These are phyloP conservation scores for Neopipo cinnamomea DNA, from an alignment of 2,113 vertebrate species.

Conservation along the genomic window DNA sequence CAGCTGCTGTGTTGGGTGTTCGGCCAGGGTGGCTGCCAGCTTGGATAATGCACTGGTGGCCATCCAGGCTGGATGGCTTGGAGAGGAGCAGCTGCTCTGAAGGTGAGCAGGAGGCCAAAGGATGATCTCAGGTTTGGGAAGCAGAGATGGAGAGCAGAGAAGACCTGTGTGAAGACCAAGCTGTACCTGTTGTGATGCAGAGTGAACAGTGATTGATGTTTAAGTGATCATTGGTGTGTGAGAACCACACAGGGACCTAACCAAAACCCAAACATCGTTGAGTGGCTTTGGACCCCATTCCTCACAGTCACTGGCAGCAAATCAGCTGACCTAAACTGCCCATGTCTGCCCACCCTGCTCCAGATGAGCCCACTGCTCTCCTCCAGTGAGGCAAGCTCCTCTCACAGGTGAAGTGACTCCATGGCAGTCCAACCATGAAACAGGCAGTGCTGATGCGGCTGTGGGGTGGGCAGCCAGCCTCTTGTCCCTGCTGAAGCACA, in stretches of 20 bases:
- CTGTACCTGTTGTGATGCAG: background rate
- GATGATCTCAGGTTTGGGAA: background rate
- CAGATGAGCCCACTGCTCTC: background rate
- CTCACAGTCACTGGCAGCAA: background rate
- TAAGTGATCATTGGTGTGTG: rapidly evolving
- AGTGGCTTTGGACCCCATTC: background rate
- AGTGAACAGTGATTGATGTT: background rate
- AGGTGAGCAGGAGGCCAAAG: background rate
- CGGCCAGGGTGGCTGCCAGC: background rate
- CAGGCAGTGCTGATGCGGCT: rapidly evolving
- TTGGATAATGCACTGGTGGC: background rate
- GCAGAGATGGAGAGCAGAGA: background rate
- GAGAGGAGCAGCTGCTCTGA: background rate
- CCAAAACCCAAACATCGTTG: background rate
- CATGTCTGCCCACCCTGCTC: background rate
- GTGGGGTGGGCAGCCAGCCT: no score
- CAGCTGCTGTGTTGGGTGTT: background rate
- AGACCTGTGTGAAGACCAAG: background rate
- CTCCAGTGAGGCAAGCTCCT: background rate
- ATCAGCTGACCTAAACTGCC: background rate
- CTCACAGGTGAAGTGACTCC: no score
- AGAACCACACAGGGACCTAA: background rate
- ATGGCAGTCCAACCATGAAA: no score
- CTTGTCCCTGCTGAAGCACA: rapidly evolving
- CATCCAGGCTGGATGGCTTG: background rate